Evolutionary conservation across 2,888 invertebrate genomes (phyloP), one percentile per base, ranked within the genome.

Genomic region (Automeris io): DNA sequence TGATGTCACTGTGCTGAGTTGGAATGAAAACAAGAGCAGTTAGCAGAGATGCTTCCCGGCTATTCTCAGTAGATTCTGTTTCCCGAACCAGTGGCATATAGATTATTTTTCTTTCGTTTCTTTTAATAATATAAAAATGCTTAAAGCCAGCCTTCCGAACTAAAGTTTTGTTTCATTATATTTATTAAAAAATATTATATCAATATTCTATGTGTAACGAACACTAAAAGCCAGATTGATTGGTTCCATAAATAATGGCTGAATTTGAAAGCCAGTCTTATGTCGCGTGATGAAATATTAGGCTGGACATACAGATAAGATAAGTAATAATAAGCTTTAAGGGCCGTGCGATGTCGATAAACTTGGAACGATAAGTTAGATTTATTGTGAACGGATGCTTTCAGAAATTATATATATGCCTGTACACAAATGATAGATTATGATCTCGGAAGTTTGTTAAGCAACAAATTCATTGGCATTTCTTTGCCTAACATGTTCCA

Each of bases 181-280:
- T n/a, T n/a, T n/a, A n/a, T n/a, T n/a, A n/a, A n/a, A n/a, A n/a
- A n/a, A n/a, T n/a, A n/a, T n/a, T n/a, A n/a, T n/a, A n/a, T n/a
- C n/a, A n/a, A n/a, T 29, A 29, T 29, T 29, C 16, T 3, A 26
- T 26, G 12, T 26, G 7, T 7, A 8, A 4, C 12, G 13, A 26
- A 26, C 13, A 26, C 25, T 13, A 13, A 26, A 26, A 26, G 25
- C 25, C 25, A 12, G 29, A 29, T 29, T 29, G 29, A 29, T 16
- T 29, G 16, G n/a, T 29, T 16, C 16, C 16, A 29, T 5, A 16
- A 16, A 29, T 29, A 29, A 29, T n/a, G n/a, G n/a, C 16, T 8
- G 5, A 16, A 16, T 29, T 29, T 16, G 9, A 1, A 8, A n/a
- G n/a, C 2, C 29, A n/a, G 13, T 29, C 7, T 29, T 16, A n/a